Evolutionary conservation across 2,888 invertebrate genomes (phyloP).

Genomic region (Lycophotia porphyrea): DNA sequence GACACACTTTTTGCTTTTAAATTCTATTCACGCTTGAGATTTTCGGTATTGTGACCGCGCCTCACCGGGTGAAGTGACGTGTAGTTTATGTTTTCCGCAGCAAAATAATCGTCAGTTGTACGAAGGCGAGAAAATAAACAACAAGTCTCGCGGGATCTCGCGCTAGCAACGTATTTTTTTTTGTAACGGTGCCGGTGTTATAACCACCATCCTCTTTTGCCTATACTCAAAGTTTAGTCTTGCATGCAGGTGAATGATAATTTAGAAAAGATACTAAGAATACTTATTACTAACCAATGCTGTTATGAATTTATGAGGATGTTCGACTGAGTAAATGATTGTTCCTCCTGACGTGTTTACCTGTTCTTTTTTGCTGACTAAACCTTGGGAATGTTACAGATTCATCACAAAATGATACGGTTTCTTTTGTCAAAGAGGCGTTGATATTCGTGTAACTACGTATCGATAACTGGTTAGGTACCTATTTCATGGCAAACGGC

Average conservation of each 20-base stretch:
- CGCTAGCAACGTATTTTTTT: slow-evolving; percentile 67
- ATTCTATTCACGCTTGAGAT: slow-evolving; percentile 75
- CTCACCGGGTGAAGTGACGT: slow-evolving; percentile 75
- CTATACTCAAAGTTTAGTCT: slow-evolving; percentile 7
- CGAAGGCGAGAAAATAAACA: slow-evolving; percentile 82
- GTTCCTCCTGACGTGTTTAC: background rate
- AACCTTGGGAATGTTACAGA: background rate
- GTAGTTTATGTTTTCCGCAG: slow-evolving; percentile 76
- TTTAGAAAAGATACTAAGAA: slow-evolving; percentile 10
- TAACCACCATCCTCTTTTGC: slow-evolving; percentile 13
- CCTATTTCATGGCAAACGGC: slow-evolving; percentile 54
- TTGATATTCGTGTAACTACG: slow-evolving; percentile 35
- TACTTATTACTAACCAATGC: background rate
- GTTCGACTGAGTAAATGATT: slow-evolving; percentile 2
- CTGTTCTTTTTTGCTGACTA: background rate
- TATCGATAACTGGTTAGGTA: slow-evolving; percentile 43
- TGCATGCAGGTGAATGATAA: slow-evolving; percentile 23
- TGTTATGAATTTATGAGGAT: background rate
- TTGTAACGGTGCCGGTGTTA: slow-evolving; percentile 9
- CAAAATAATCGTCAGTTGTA: slow-evolving; percentile 77
- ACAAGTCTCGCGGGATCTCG: slow-evolving; percentile 72
- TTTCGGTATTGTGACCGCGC: slow-evolving; percentile 81
- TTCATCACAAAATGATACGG: background rate
- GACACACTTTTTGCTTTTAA: slow-evolving; percentile 51
- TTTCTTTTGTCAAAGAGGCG: slow-evolving; percentile 25